These are phyloP conservation scores for Pollachius pollachius DNA, from an alignment of 2,113 vertebrate species.

Conservation along the genomic window DNA sequence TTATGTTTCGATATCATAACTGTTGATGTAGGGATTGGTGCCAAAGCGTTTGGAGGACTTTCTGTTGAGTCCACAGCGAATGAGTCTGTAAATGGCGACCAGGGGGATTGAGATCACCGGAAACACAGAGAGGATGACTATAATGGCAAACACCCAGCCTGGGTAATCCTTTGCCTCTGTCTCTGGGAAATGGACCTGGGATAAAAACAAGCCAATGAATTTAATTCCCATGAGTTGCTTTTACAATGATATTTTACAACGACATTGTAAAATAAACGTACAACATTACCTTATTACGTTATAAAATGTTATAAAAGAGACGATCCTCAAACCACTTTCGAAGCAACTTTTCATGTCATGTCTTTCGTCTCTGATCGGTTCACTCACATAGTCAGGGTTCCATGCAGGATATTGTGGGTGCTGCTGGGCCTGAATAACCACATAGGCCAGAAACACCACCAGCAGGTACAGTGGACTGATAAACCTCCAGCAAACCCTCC, in stretches of 20 bases:
- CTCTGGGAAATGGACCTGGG: constrained; percentile 77
- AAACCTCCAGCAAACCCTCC: constrained; percentile 80
- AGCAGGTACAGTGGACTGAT: constrained; percentile 83
- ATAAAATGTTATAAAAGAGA: no score
- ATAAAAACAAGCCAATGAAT: no score
- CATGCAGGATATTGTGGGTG: constrained; percentile 76
- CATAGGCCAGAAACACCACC: constrained; percentile 75
- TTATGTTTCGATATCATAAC: constrained; percentile 40
- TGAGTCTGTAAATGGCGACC: constrained; percentile 67
- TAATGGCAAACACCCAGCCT: constrained; percentile 76
- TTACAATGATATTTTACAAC: no score
- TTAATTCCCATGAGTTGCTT: no score
- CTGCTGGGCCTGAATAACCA: constrained; percentile 65
- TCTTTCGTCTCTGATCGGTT: no score
- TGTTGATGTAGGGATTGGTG: constrained; percentile 45
- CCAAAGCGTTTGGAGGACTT: background rate
- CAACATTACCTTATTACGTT: no score
- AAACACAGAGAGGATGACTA: constrained; percentile 68
- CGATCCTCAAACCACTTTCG: no score
- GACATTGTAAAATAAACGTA: no score
- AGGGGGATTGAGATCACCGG: constrained; percentile 74
- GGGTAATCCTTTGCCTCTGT: constrained; percentile 74
- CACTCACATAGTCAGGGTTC: constrained; percentile 82
- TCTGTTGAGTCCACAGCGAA: background rate
- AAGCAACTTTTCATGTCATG: no score